These are phyloP conservation scores for Thalassaphorura encarpata DNA, from an alignment of 1,140 invertebrate genomes.

Conservation along the genomic window DNA sequence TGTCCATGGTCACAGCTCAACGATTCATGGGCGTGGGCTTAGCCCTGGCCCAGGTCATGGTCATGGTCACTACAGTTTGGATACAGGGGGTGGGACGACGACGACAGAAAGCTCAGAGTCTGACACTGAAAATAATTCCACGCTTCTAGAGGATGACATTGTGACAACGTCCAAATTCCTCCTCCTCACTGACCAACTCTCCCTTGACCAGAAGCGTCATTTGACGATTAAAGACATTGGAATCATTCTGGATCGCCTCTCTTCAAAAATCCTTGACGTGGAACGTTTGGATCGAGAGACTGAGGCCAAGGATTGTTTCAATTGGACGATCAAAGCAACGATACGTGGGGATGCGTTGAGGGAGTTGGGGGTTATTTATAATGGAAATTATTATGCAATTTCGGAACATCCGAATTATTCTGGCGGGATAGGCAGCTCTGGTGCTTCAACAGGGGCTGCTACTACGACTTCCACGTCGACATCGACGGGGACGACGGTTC, in stretches of 20 bases:
- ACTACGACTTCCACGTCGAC: too few relatives aligned
- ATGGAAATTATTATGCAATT: constrained; percentile 89
- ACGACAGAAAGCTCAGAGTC: constrained; percentile 68
- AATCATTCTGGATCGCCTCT: constrained; percentile 80
- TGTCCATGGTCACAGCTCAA: background rate
- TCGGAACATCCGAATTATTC: constrained; percentile 80
- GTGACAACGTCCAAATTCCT: constrained; percentile 83
- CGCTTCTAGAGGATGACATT: constrained; percentile 76
- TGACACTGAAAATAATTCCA: constrained; percentile 68
- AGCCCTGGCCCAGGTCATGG: background rate
- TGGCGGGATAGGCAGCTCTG: too few relatives aligned
- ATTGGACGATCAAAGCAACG: constrained; percentile 88
- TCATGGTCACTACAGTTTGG: too few relatives aligned
- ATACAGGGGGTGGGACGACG: constrained; percentile 35
- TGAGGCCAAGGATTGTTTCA: constrained; percentile 83
- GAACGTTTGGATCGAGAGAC: constrained; percentile 79
- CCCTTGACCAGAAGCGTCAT: constrained; percentile 79
- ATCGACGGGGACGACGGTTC: too few relatives aligned
- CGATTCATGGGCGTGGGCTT: background rate
- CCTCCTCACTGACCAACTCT: constrained; percentile 80
- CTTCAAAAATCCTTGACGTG: constrained; percentile 85
- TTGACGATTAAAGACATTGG: constrained; percentile 90
- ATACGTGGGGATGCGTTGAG: constrained; percentile 78
- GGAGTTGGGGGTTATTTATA: constrained; percentile 86
- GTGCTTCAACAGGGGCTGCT: too few relatives aligned